Evolutionary conservation across 2,113 vertebrate genomes (phyloP).

Genomic region (Leucopternis melanops): DNA sequence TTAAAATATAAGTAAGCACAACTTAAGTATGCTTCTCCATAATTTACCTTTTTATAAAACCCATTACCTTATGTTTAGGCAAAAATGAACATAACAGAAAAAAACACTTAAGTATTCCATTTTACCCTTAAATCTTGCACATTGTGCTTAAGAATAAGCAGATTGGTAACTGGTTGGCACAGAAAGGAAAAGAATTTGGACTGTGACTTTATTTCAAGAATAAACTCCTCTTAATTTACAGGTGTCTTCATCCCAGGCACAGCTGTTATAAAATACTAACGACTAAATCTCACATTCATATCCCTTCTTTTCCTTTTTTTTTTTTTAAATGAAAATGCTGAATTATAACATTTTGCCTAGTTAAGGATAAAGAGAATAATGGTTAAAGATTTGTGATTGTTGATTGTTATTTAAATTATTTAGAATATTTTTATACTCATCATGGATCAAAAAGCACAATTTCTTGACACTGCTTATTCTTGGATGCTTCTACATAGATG

Average conservation of each 20-base stretch:
- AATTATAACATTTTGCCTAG: background rate
- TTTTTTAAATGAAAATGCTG: background rate
- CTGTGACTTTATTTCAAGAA: conserved; percentile 81
- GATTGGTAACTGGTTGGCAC: background rate
- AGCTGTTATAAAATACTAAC: background rate
- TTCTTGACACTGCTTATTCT: conserved; percentile 35
- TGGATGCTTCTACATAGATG: background rate
- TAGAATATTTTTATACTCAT: background rate
- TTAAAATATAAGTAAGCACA: background rate
- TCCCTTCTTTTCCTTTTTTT: background rate
- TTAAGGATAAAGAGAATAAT: background rate
- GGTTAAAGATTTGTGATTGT: background rate
- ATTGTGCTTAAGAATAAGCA: conserved; percentile 41
- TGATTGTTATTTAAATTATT: background rate
- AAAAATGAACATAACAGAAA: conserved; percentile 22
- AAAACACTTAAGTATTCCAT: background rate
- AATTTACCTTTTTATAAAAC: conserved; percentile 10
- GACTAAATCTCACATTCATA: background rate
- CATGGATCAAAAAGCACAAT: background rate
- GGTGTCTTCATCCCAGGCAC: conserved; percentile 52
- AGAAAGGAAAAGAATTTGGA: conserved; percentile 66
- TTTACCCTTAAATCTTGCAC: conserved; percentile 31
- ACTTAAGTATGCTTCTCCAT: background rate
- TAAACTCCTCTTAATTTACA: conserved; percentile 42
- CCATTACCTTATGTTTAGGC: conserved; percentile 7